These are phyloP conservation scores for Xiphias gladius DNA, from an alignment of 2,113 vertebrate genomes.

Conservation along the genomic window DNA sequence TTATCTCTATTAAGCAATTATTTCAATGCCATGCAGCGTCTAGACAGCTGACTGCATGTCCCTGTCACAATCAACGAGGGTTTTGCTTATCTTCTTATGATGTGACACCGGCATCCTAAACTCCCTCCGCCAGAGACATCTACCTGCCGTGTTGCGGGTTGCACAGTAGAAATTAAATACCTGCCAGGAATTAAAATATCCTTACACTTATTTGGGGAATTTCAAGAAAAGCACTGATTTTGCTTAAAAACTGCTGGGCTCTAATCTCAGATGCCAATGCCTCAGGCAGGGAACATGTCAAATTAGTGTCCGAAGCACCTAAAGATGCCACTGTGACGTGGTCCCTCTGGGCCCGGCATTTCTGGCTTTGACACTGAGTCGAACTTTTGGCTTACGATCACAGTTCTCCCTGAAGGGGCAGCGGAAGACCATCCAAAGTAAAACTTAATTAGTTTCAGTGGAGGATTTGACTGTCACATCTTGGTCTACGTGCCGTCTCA, in stretches of 20 bases:
- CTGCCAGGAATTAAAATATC: not conserved
- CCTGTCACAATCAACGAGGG: not conserved
- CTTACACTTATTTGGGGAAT: slow-evolving; percentile 10
- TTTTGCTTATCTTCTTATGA: not conserved
- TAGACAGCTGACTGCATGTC: not conserved
- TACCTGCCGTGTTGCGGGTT: not conserved
- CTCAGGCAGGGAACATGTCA: slow-evolving; percentile 10
- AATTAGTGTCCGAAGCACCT: slow-evolving; percentile 20
- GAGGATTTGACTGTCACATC: slow-evolving; percentile 32
- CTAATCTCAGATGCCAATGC: slow-evolving; percentile 15
- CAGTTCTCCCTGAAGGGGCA: slow-evolving; percentile 24
- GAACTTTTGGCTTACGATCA: slow-evolving; percentile 34
- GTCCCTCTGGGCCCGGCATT: slow-evolving; percentile 17
- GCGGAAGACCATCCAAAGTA: slow-evolving; percentile 35
- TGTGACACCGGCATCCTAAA: not conserved
- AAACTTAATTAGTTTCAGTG: slow-evolving; percentile 50
- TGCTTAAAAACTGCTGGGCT: slow-evolving; percentile 13
- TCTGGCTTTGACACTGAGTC: slow-evolving; percentile 22
- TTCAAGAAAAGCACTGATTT: slow-evolving; percentile 3
- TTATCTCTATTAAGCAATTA: not conserved
- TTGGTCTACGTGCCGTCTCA: slow-evolving; percentile 21
- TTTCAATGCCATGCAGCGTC: slow-evolving; percentile 1
- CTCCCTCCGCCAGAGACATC: not conserved
- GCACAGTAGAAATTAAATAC: not conserved
- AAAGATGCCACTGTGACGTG: slow-evolving; percentile 44